Conservation (phyloP, 1,140 invertebrate genomes). For the Lepeophtheirus salmonis region DNA sequence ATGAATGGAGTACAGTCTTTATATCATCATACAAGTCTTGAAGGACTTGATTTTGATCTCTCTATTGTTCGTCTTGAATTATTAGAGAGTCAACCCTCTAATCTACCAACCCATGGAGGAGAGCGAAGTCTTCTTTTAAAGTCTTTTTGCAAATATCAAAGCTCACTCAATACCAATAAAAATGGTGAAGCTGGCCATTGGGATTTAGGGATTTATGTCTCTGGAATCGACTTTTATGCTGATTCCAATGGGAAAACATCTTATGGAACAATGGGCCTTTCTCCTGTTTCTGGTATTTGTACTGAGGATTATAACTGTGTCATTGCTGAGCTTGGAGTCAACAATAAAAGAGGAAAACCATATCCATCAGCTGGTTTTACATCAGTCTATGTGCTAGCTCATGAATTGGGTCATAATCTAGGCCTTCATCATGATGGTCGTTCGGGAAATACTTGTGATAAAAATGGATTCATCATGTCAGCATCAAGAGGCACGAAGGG, state of each 20-base stretch:
- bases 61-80: neutral
- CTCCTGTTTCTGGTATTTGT: conserved; percentile 50
- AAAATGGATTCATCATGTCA: conserved; percentile 65
- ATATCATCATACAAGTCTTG: neutral
- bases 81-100: neutral
- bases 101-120: neutral
- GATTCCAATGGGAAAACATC: neutral
- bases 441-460: conserved; percentile 41
- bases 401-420: conserved; percentile 69
- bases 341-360: conserved; percentile 49
- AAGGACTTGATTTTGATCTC: neutral
- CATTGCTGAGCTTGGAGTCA: conserved; percentile 56
- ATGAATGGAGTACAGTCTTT: neutral
- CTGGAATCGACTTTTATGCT: conserved; percentile 11
- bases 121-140: conserved; percentile 1
- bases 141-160: conserved; percentile 10
- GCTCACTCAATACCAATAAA: neutral
- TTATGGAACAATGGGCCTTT: conserved; percentile 1
- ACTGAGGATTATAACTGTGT: conserved; percentile 52
- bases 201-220: conserved; percentile 8
- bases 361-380: conserved; percentile 55
- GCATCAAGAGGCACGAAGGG: conserved; percentile 54
- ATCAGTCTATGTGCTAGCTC: conserved; percentile 65
- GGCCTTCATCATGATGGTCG: conserved; percentile 65
- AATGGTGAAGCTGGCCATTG: conserved; percentile 3